Evolutionary conservation across 2,113 vertebrate species (phyloP).

Genomic region (Nansenia antarctica): DNA sequence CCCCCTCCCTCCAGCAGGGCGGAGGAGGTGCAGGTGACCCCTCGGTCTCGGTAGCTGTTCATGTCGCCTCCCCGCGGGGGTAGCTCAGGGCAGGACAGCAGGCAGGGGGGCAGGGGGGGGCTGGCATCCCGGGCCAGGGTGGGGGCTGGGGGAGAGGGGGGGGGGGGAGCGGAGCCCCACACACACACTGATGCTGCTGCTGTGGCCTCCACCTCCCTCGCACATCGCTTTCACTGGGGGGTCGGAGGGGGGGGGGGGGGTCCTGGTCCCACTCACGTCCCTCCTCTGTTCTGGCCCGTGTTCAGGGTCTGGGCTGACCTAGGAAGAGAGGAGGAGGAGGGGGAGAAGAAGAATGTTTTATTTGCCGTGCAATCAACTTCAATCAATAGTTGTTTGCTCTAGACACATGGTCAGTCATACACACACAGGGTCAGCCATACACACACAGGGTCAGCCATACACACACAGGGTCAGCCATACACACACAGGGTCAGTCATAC

Average conservation of each 20-base stretch:
- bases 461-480: constrained; percentile 17
- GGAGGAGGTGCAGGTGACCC: constrained; percentile 76
- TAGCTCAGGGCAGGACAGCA: constrained; percentile 60
- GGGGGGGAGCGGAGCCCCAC: constrained; percentile 58
- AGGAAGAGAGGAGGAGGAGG: background rate
- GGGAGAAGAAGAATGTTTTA: constrained; percentile 4
- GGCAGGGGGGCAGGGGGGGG: constrained; percentile 42
- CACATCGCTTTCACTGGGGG: constrained; percentile 61
- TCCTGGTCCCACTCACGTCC: background rate
- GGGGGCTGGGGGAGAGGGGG: constrained; percentile 55
- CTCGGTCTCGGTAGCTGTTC: constrained; percentile 85
- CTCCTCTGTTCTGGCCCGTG: background rate
- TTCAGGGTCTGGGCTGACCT: background rate
- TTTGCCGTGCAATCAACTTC: too few species aligned
- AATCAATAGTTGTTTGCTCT: too few species aligned
- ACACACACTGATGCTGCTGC: constrained; percentile 45
- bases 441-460: background rate
- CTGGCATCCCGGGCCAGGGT: constrained; percentile 69
- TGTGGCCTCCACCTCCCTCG: constrained; percentile 57
- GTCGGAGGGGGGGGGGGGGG: background rate
- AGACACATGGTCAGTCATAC: too few species aligned
- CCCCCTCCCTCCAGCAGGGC: constrained; percentile 77
- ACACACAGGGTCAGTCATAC: background rate
- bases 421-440: background rate
- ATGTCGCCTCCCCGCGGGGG: constrained; percentile 70